Evolutionary conservation across 2,888 invertebrate genomes (phyloP).

Genomic region (Dromius quadrimaculatus): DNA sequence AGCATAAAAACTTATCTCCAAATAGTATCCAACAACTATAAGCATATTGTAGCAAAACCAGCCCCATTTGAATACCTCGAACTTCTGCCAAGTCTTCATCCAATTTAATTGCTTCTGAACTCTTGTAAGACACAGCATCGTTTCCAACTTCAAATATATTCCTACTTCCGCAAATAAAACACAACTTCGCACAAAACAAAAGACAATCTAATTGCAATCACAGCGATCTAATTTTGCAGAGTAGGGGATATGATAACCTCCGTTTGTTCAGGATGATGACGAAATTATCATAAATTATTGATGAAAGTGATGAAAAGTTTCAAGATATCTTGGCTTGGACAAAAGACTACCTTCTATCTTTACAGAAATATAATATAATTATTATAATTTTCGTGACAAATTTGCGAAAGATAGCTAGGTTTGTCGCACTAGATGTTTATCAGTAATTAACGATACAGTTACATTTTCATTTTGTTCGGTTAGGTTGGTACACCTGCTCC

Average conservation of each 20-base stretch:
- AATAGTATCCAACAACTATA: too few species aligned
- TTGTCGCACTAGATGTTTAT: background rate
- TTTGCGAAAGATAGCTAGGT: background rate
- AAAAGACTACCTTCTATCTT: too few species aligned
- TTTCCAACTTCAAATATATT: constrained; percentile 16
- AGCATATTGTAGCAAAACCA: too few species aligned
- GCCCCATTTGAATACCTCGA: too few species aligned
- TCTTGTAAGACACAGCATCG: background rate
- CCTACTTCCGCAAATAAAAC: constrained; percentile 19
- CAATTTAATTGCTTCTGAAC: background rate
- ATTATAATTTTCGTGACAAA: too few species aligned
- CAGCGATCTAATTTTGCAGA: constrained; percentile 14
- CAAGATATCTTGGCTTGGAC: too few species aligned
- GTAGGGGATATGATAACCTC: background rate
- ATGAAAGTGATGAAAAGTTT: too few species aligned
- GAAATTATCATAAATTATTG: background rate
- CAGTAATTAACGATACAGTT: too few species aligned
- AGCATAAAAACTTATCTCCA: too few species aligned
- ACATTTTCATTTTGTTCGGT: background rate
- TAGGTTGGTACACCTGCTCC: background rate
- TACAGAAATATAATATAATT: too few species aligned
- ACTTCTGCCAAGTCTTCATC: background rate
- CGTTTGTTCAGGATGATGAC: background rate
- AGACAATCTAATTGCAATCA: constrained; percentile 25
- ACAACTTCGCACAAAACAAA: constrained; percentile 9